These are phyloP conservation scores for Apotomis betuletana DNA, from an alignment of 2,888 invertebrate species.

Conservation along the genomic window DNA sequence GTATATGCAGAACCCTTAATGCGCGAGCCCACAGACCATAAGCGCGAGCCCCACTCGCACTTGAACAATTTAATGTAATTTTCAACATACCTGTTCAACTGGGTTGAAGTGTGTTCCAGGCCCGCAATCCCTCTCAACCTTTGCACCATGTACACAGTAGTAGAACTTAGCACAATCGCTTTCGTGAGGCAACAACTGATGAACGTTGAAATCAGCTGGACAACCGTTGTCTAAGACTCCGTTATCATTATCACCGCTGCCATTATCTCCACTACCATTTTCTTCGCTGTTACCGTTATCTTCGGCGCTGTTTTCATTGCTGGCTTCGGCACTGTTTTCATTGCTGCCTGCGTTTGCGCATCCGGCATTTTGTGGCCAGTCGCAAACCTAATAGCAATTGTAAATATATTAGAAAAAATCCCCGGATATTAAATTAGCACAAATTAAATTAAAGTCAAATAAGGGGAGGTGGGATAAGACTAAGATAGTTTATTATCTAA, in stretches of 20 bases:
- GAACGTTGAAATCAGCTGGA: slow-evolving; percentile 46
- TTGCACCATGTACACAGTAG: slow-evolving; percentile 47
- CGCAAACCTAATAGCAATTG: slow-evolving; percentile 43
- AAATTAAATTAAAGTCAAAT: too few species aligned
- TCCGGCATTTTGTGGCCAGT: slow-evolving; percentile 46
- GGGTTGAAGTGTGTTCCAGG: slow-evolving; percentile 41
- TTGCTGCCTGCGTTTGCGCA: slow-evolving; percentile 35
- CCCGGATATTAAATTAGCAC: too few species aligned
- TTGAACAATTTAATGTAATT: too few species aligned
- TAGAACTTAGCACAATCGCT: slow-evolving; percentile 53
- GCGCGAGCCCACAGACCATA: too few species aligned
- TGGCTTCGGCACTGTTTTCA: not conserved
- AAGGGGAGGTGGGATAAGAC: too few species aligned
- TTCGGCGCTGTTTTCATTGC: slow-evolving; percentile 9
- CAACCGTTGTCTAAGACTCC: slow-evolving; percentile 46
- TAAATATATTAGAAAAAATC: too few species aligned
- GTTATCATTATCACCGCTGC: slow-evolving; percentile 11
- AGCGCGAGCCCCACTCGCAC: too few species aligned
- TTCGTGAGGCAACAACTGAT: slow-evolving; percentile 49
- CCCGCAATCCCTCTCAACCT: slow-evolving; percentile 41
- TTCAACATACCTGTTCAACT: not conserved
- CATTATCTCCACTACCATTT: not conserved
- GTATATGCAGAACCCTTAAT: too few species aligned
- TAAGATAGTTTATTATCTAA: too few species aligned
- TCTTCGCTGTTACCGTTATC: not conserved